phyloP scores from a whole-genome alignment of 2,797 vertebrate species.

The Anabas testudineus region DNA sequence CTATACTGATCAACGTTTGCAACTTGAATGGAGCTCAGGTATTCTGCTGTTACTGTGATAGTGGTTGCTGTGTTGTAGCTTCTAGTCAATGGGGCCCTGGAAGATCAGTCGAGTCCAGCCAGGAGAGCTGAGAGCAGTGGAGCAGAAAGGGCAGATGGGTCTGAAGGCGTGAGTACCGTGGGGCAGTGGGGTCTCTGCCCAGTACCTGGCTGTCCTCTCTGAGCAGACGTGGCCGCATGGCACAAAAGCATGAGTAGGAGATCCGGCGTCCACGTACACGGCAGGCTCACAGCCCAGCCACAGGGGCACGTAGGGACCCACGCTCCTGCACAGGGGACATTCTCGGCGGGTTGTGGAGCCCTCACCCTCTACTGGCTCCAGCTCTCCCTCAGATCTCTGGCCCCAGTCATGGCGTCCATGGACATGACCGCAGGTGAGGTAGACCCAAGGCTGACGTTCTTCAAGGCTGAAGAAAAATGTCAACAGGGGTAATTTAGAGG shows the following conservation, averaged over 20 bases:
- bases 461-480: constrained; percentile 87
- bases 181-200: constrained; percentile 95
- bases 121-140: constrained; percentile 88
- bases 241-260: constrained; percentile 92
- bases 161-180: constrained; percentile 97
- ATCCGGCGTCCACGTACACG: constrained; percentile 93
- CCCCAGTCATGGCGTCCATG: constrained; percentile 97
- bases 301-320: constrained; percentile 95
- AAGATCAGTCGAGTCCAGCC: constrained; percentile 95
- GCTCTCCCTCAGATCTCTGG: constrained; percentile 87
- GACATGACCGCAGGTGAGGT: constrained; percentile 94
- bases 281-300: constrained; percentile 95
- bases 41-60: constrained; percentile 45
- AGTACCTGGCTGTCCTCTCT: constrained; percentile 94
- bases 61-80: constrained; percentile 37
- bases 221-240: constrained; percentile 98
- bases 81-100: constrained; percentile 96
- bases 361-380: constrained; percentile 64
- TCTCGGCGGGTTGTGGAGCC: constrained; percentile 86
- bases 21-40: constrained; percentile 54
- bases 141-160: constrained; percentile 96
- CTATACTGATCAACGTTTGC: constrained; percentile 25
- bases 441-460: constrained; percentile 97
- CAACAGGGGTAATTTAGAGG: too few species aligned
- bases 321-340: constrained; percentile 94